Conservation (phyloP, 2,888 invertebrate species). For the Drosophila eohydei region DNA sequence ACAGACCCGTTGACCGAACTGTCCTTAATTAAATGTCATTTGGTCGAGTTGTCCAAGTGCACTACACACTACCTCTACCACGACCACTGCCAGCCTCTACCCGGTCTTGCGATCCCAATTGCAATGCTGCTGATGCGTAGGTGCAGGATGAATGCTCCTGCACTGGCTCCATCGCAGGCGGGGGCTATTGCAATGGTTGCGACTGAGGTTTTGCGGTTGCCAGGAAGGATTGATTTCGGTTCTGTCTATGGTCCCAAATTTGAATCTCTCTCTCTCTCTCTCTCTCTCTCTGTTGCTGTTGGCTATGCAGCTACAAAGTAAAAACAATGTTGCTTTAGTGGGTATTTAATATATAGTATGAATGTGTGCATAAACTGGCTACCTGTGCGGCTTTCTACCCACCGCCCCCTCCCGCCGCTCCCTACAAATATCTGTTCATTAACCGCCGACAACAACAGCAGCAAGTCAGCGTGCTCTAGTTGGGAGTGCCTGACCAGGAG, state of each 20-base stretch:
- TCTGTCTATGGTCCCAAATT: slow-evolving; percentile 9
- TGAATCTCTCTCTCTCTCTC: slow-evolving; percentile 1
- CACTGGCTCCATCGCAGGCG: neutral
- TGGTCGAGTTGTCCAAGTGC: slow-evolving; percentile 1
- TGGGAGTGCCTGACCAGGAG: neutral
- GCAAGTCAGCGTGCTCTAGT: neutral
- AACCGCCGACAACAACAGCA: slow-evolving; percentile 14
- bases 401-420: neutral
- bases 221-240: slow-evolving; percentile 14
- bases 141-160: neutral
- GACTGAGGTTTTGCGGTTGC: slow-evolving; percentile 71
- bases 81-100: neutral
- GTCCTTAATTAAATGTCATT: slow-evolving; percentile 22
- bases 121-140: slow-evolving; percentile 4
- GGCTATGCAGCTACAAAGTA: slow-evolving; percentile 15
- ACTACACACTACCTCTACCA: neutral
- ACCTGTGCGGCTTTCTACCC: slow-evolving; percentile 3
- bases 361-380: slow-evolving; percentile 10
- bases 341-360: slow-evolving; percentile 23
- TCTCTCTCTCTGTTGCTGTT: neutral
- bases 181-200: slow-evolving; percentile 35
- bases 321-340: slow-evolving; percentile 32
- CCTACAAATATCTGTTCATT: neutral
- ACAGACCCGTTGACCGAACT: neutral
- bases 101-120: neutral